phyloP scores from a whole-genome alignment of 2,797 vertebrate genomes.

The Toxotes lorentzi region DNA sequence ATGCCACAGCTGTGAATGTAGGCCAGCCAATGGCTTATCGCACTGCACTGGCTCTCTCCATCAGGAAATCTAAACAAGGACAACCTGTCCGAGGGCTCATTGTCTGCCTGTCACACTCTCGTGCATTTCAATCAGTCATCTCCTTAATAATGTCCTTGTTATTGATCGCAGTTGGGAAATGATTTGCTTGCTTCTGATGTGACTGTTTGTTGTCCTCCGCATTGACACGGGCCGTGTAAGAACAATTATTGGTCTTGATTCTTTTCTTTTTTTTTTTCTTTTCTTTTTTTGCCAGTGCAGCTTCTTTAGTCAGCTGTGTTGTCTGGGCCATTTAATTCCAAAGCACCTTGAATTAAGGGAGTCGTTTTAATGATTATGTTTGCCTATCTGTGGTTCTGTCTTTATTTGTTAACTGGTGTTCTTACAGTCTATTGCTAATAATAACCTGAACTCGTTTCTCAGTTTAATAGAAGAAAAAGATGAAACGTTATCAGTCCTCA shows the following conservation, averaged over 20 bases:
- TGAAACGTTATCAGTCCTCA: not conserved
- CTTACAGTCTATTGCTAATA: not conserved
- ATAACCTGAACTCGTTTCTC: constrained; percentile 3
- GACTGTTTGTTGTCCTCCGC: constrained; percentile 45
- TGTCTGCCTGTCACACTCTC: constrained; percentile 54
- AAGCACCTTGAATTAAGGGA: constrained; percentile 15
- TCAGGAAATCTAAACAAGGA: constrained; percentile 65
- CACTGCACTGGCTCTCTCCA: constrained; percentile 44
- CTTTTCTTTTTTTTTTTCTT: constrained; percentile 43
- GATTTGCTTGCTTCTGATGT: constrained; percentile 30
- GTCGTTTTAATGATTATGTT: constrained; percentile 12
- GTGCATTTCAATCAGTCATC: constrained; percentile 66
- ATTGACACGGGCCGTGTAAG: constrained; percentile 39
- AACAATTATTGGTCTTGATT: constrained; percentile 50
- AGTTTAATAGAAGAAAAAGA: constrained; percentile 1
- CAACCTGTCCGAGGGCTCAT: constrained; percentile 72
- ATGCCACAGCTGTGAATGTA: constrained; percentile 69
- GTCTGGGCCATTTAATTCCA: constrained; percentile 16
- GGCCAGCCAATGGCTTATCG: constrained; percentile 48
- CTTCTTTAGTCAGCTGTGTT: constrained; percentile 13
- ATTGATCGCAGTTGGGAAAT: constrained; percentile 60
- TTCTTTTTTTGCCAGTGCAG: constrained; percentile 20
- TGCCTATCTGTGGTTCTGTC: not conserved
- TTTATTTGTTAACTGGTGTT: not conserved
- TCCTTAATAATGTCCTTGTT: constrained; percentile 51